Evolutionary conservation across 2,797 vertebrate species (phyloP).

Genomic region (Megaceryle alcyon): DNA sequence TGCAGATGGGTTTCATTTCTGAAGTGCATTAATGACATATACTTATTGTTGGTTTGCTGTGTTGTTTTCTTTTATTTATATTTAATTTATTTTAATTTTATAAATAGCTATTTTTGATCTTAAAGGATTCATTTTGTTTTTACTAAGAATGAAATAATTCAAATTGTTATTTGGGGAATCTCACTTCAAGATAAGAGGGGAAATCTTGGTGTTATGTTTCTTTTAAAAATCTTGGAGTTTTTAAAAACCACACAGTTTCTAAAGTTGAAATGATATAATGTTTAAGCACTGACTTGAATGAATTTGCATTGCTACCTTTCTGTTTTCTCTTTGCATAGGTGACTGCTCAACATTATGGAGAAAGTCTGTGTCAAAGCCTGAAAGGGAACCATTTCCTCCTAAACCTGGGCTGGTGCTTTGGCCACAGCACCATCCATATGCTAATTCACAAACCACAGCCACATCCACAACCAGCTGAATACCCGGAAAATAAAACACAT

Average conservation of each 20-base stretch:
- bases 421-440: not conserved
- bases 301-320: not conserved
- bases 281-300: not conserved
- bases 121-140: slow-evolving; percentile 21
- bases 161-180: not conserved
- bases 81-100: too few relatives aligned
- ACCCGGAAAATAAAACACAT: not conserved
- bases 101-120: not conserved
- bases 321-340: not conserved
- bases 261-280: not conserved
- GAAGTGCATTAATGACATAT: not conserved
- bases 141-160: not conserved
- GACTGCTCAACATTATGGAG: not conserved
- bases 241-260: not conserved
- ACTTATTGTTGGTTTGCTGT: not conserved
- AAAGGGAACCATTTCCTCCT: not conserved
- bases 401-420: not conserved
- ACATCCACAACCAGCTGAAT: not conserved
- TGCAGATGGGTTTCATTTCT: not conserved
- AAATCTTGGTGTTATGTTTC: not conserved
- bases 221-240: not conserved
- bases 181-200: not conserved
- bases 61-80: too few relatives aligned
- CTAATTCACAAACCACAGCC: not conserved
- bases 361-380: not conserved